Evolutionary conservation across 2,113 vertebrate genomes (phyloP), one percentile per base, ranked within the genome.

Genomic region (Odontophorus gujanensis): DNA sequence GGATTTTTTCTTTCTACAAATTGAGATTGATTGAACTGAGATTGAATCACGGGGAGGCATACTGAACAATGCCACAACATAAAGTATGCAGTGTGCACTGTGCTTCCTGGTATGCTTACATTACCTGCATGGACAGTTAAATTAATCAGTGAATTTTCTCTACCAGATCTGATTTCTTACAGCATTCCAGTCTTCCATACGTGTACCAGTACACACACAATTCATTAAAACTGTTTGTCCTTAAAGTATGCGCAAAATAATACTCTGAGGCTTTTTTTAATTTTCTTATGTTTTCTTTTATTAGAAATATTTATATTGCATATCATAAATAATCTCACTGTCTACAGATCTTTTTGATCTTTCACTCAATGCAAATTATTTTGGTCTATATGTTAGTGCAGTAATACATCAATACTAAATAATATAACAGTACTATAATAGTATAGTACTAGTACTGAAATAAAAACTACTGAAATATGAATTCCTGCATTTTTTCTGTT

Each of bases 11-110:
- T 85, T 89, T 91, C 81, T 89, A 69, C 63, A 89, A 79, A 87
- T 92, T 4, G 18, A 87, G 75, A 94, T 81, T 91, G 89, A 95
- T 94, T 95, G 85, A 77, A 80, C 7, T 66, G 72, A 85, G 81
- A 76, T 81, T 71, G 79, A 95, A 82, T 87, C 85, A 15, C 84
- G 87, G 30, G 59, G 21, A 85, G 55, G 59, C 20, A 87, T 73
- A 82, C 32, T 59, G 67, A 93, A 80, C 67, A 87, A 34, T 69
- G 67, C 6, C 74, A 42, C 38, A 72, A 6, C 30, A 40, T 58
- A 67, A 75, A 77, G 62, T n/a, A 72, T 14, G 65, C 13, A 43
- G 11, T 34, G n/a, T 62, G 21, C 32, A 18, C 24, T 69, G 20
- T 53, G 28, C 17, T 94, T 93, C 59, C 83, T 91, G 81, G 43